A percentile compares a stretch with the other conserved stretches of the same genome.
These are phyloP conservation scores for Silurus asotus DNA, from an alignment of 2,113 vertebrate species.

Conservation along the genomic window DNA sequence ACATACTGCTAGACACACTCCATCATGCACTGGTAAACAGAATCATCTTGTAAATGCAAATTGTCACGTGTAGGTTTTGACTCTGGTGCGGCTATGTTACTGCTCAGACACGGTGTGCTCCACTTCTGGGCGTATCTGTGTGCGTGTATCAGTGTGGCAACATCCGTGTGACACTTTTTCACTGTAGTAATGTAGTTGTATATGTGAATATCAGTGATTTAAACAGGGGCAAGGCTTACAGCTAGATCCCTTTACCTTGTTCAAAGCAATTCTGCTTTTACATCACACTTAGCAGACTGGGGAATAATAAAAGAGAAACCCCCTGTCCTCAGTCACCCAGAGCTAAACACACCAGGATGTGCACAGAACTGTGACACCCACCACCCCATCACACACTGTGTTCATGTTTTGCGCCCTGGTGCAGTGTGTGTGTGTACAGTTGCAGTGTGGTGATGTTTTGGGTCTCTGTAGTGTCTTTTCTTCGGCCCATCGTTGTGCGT, in stretches of 20 bases:
- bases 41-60: slow-evolving; percentile 34
- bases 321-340: slow-evolving; percentile 13
- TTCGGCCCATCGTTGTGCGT: slow-evolving; percentile 37
- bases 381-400: slow-evolving; percentile 58
- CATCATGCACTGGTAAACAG: slow-evolving; percentile 5
- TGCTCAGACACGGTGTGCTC: slow-evolving; percentile 56
- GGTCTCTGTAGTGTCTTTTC: slow-evolving; percentile 54
- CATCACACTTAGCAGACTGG: neutral
- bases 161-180: slow-evolving; percentile 51
- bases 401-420: slow-evolving; percentile 51
- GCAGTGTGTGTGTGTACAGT: slow-evolving; percentile 36
- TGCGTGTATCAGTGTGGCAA: slow-evolving; percentile 25
- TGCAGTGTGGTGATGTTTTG: slow-evolving; percentile 52
- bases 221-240: slow-evolving; percentile 32
- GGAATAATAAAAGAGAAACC: slow-evolving; percentile 1
- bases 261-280: slow-evolving; percentile 44
- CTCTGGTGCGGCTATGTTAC: slow-evolving; percentile 22
- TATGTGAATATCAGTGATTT: slow-evolving; percentile 56
- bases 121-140: slow-evolving; percentile 49
- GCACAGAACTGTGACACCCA: slow-evolving; percentile 57
- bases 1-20: slow-evolving; percentile 18
- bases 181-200: slow-evolving; percentile 57
- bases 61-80: slow-evolving; percentile 8
- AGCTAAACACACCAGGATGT: slow-evolving; percentile 12
- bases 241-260: slow-evolving; percentile 38